Conservation (phyloP, 2,797 vertebrate species). For the Rhinogobio ventralis region DNA sequence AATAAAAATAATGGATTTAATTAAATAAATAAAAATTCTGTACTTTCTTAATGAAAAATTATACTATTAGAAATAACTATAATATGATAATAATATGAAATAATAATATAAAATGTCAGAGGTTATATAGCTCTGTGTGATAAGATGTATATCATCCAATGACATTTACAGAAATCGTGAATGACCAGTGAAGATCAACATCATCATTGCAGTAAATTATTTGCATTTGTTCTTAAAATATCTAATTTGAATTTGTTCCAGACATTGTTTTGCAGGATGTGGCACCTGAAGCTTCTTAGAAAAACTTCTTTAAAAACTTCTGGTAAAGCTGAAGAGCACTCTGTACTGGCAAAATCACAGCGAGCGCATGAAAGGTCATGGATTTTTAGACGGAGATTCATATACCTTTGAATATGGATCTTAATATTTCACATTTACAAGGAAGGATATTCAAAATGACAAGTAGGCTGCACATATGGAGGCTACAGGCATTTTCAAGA, state of each 20-base stretch:
- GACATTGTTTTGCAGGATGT: background rate
- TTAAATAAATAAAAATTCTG: no score
- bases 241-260: background rate
- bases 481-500: background rate
- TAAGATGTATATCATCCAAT: background rate
- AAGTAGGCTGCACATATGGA: background rate
- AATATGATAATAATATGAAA: background rate
- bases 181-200: background rate
- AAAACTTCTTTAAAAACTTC: background rate
- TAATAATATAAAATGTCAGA: background rate
- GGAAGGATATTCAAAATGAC: background rate
- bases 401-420: background rate
- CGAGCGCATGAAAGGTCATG: background rate
- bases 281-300: background rate
- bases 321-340: background rate
- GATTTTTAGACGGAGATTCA: background rate
- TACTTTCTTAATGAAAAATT: background rate
- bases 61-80: background rate
- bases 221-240: constrained; percentile 6
- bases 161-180: background rate
- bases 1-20: no score
- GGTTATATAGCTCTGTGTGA: background rate
- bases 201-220: background rate
- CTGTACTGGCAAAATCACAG: background rate
- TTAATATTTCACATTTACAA: background rate